phyloP scores from a whole-genome alignment of 2,888 invertebrate genomes.

The Antheraea assamensis region DNA sequence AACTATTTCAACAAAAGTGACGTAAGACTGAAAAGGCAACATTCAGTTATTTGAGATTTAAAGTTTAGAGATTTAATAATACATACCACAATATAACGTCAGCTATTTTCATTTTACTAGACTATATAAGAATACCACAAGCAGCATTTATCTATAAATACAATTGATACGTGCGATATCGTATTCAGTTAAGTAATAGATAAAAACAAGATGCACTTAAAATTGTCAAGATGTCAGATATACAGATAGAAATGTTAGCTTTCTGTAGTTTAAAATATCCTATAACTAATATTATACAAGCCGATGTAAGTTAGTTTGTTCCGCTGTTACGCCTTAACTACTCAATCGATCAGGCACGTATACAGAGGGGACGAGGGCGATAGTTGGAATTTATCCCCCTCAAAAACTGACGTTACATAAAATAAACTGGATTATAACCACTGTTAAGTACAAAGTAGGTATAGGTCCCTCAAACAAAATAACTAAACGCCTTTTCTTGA shows the following conservation, averaged over 20 bases:
- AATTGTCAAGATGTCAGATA: slow-evolving; percentile 12
- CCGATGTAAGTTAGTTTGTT: too few relatives aligned
- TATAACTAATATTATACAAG: too few relatives aligned
- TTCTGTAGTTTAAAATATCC: neutral
- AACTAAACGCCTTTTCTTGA: too few relatives aligned
- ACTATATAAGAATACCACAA: slow-evolving; percentile 1
- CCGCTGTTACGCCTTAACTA: too few relatives aligned
- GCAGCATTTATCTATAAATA: neutral
- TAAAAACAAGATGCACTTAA: slow-evolving; percentile 6
- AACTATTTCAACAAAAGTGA: neutral
- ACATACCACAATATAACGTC: slow-evolving; percentile 3
- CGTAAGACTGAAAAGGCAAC: neutral
- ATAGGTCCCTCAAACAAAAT: too few relatives aligned
- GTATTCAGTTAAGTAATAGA: neutral
- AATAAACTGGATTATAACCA: too few relatives aligned
- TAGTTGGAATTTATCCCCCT: too few relatives aligned
- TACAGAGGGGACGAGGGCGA: too few relatives aligned
- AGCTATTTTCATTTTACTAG: slow-evolving; percentile 13
- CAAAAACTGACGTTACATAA: too few relatives aligned
- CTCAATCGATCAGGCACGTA: too few relatives aligned
- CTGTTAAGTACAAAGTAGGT: too few relatives aligned
- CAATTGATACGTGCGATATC: neutral
- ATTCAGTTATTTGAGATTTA: too few relatives aligned
- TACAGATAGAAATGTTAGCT: neutral
- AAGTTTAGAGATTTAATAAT: neutral